Base-by-base conservation (phyloP, 2,888 invertebrate genomes). In the Torymus aiolomorphi region DNA sequence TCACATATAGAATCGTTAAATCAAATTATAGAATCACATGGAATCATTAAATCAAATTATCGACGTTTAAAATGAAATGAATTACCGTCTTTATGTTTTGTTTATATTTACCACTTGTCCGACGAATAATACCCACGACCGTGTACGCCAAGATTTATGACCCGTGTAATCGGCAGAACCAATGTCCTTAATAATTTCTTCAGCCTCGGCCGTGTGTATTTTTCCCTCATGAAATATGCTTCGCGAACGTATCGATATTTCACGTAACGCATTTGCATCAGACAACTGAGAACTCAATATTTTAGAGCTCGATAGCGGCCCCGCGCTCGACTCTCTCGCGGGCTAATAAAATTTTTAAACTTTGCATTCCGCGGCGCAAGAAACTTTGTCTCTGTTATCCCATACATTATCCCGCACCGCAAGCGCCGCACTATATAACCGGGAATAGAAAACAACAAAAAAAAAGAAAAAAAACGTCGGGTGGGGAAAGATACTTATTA, bases 401-500 rank as follows among this genome's bases (percentile, higher is more conserved):
- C 42, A 5, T 8, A 42, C 42, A 42, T 42, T 42, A 42, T 42
- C 42, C 1, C 8, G 8, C 42, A 20, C 20, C 20, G 20, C 42
- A 42, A 42, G 0, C 42, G 42, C 8, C 8, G 42, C 42, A 10
- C 42, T 42, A 42, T 16, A 14, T 14, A 49, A 20, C 12, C 59
- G 16, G 5, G 49, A 49, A 20, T 2, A 61, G 61, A n/a, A 11
- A 52, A 54, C 14, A 31, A 66, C 18, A 51, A n/a, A 56, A 54
- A 61, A 24, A n/a, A 49, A 51, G 51, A 42, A 24, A 59, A n/a
- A 2, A 16, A 59, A 18, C 51, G 69, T 5, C 16, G 8, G 42
- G 10, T n/a, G 56, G 10, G 51, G 10, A 51, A 18, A 24, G 61
- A 59, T 67, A 66, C 74, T 76, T 69, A 76, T 76, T 76, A 76